Conservation (phyloP, 1,140 invertebrate genomes). For the Halyomorpha halys region DNA sequence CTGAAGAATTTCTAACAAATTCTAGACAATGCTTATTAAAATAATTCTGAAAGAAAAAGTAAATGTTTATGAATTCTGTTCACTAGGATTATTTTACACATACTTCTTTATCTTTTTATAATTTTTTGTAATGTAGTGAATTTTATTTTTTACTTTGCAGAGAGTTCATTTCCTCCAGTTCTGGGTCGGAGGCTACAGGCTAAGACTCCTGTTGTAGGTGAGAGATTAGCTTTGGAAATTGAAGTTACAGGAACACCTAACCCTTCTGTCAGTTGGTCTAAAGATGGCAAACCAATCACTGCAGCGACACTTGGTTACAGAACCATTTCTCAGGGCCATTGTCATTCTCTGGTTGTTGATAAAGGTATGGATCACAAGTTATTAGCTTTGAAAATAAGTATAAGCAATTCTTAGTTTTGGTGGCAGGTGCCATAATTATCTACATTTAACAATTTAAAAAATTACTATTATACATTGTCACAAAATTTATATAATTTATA, state of each 20-base stretch:
- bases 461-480: no score
- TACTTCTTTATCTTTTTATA: no score
- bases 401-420: no score
- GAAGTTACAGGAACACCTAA: constrained; percentile 65
- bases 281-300: constrained; percentile 51
- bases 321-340: constrained; percentile 47
- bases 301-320: constrained; percentile 32
- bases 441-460: no score
- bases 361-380: constrained; percentile 43
- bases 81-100: no score
- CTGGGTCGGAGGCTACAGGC: constrained; percentile 69
- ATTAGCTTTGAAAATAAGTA: no score
- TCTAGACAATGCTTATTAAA: no score
- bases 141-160: constrained; percentile 38
- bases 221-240: constrained; percentile 63
- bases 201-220: constrained; percentile 58
- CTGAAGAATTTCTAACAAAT: no score
- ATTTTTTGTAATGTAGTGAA: no score
- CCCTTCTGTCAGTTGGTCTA: constrained; percentile 62
- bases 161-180: constrained; percentile 67
- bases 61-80: no score
- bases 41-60: neutral
- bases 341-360: constrained; percentile 53
- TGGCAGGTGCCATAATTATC: no score
- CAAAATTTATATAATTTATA: no score